Conservation (phyloP, 2,797 vertebrate species). For the Synaphobranchus kaupii region DNA sequence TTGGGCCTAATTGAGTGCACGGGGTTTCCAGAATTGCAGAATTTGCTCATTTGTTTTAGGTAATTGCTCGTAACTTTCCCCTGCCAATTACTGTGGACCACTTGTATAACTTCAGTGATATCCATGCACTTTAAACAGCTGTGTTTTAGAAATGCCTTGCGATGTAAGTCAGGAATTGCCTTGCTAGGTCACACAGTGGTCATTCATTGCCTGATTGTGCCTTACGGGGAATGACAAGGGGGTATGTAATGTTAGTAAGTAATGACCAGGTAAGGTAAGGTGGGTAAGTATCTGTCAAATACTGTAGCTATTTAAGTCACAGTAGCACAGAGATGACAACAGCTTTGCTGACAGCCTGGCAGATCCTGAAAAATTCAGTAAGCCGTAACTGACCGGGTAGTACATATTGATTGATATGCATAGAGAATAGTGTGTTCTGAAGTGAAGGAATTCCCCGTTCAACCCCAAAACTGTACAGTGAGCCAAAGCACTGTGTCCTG, state of each 20-base stretch:
- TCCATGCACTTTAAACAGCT: not conserved
- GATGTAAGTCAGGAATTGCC: not conserved
- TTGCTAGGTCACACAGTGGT: not conserved
- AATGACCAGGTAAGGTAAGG: not conserved
- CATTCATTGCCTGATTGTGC: not conserved
- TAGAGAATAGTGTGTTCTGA: not conserved
- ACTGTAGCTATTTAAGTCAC: not conserved
- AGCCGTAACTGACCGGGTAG: not conserved
- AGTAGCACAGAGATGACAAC: not conserved
- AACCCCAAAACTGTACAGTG: not conserved
- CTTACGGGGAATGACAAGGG: not conserved
- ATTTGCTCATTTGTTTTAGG: not conserved
- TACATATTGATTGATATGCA: not conserved
- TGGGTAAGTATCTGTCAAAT: not conserved
- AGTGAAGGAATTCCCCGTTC: constrained; percentile 1
- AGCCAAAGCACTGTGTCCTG: not conserved
- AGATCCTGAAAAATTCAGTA: not conserved
- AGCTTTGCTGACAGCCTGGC: not conserved
- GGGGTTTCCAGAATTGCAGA: not conserved
- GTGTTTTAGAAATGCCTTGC: not conserved
- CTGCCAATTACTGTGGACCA: not conserved
- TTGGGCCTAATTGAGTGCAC: not conserved
- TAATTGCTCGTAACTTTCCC: not conserved
- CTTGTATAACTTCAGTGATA: not conserved
- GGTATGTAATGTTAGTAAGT: not conserved